Evolutionary conservation across 2,797 vertebrate species (phyloP), one percentile per base, ranked within the genome.

Genomic region (Spheniscus humboldti): DNA sequence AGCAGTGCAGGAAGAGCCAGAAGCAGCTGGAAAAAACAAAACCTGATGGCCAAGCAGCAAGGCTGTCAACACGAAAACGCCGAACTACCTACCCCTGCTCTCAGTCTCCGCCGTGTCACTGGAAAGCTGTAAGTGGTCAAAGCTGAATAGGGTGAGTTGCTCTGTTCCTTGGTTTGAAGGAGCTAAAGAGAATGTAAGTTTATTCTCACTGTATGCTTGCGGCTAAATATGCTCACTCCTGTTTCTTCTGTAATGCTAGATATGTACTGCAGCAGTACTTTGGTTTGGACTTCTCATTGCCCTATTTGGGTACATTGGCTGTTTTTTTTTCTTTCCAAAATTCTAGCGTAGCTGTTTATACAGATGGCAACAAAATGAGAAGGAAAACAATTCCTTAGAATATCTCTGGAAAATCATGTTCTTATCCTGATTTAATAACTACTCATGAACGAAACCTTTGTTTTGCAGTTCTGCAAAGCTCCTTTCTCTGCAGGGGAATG

Each of bases 1-100:
- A 60, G n/a, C 35, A 12, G 27, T 12, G 41, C 50, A 35, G 24
- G 69, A 37, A 52, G 45, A 60, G 35, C 72, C 57, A 47, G n/a
- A 60, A 73, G 30, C 2, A 14, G 25, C 33, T 3, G 24, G 20
- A 5, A 7, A 24, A 67, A 69, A 53, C 7, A 55, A 88, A 88
- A 47, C 11, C 33, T 43, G 37, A 14, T 43, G 76, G 55, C 41
- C 80, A 31, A 79, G 45, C n/a, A 86, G 43, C 24, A 39, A 6
- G 11, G 8, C 3, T 47, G n/a, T 18, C 7, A 5, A 5, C 0
- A 3, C 7, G 71, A 62, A 45, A 39, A 35, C 1, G 0, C 16
- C 11, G 4, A 48, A 30, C 59, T 45, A 24, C 27, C 47, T 24
- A 9, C 11, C 31, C 27, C 25, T 39, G 59, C 73, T 45, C 23